A percentile compares a stretch with the other conserved stretches of the same genome.
Evolutionary conservation across 1,140 invertebrate species (phyloP).

Genomic region (Helicorthomorpha holstii): DNA sequence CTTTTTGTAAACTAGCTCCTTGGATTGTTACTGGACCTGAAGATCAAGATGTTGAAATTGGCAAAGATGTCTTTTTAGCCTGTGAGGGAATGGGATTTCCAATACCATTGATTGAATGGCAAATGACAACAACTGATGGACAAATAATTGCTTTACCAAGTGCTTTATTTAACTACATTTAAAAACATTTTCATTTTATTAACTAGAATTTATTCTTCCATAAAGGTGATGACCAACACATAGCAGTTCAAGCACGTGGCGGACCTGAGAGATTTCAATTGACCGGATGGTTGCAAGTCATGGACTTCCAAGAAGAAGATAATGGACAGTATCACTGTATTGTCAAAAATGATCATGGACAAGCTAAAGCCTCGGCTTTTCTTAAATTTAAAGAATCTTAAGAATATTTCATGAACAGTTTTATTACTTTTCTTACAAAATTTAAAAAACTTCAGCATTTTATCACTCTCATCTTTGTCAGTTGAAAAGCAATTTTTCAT

Average conservation of each 20-base stretch:
- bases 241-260: conserved; percentile 36
- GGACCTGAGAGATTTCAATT: conserved; percentile 42
- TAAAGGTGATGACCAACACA: conserved; percentile 34
- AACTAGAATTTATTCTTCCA: conserved; percentile 1
- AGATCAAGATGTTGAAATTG: conserved; percentile 25
- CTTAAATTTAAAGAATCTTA: too few relatives aligned
- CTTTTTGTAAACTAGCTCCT: too few relatives aligned
- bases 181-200: too few relatives aligned
- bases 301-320: conserved; percentile 30
- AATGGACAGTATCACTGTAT: conserved; percentile 44
- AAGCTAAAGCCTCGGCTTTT: conserved; percentile 24
- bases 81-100: conserved; percentile 46
- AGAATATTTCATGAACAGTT: too few relatives aligned
- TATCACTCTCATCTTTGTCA: too few relatives aligned
- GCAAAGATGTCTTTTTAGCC: conserved; percentile 33
- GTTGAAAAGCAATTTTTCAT: too few relatives aligned
- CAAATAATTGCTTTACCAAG: conserved; percentile 34
- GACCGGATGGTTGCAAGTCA: conserved; percentile 45
- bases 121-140: conserved; percentile 30
- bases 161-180: too few relatives aligned
- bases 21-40: conserved; percentile 26
- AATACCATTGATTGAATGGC: conserved; percentile 41
- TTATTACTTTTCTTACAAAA: too few relatives aligned
- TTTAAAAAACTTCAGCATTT: too few relatives aligned
- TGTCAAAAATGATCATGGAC: conserved; percentile 37